Evolutionary conservation across 2,113 vertebrate species (phyloP).

Genomic region (Orcinus orca): DNA sequence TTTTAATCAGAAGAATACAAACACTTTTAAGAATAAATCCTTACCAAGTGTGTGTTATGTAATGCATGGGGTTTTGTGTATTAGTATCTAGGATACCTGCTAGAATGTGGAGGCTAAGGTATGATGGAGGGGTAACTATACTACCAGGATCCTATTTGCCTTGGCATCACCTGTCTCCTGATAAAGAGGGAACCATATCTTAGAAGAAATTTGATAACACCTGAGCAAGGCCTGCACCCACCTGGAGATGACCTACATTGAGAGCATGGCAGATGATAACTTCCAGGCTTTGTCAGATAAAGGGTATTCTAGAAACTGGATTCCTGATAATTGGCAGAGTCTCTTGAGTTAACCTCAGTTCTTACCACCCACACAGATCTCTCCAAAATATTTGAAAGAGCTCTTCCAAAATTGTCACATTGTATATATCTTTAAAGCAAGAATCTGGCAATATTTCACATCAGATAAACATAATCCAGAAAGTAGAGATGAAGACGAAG

Average conservation of each 20-base stretch:
- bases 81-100: not conserved
- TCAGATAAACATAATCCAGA: not conserved
- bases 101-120: not conserved
- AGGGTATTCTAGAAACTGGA: not conserved
- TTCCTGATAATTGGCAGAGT: not conserved
- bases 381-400: constrained; percentile 40
- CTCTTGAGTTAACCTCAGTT: constrained; percentile 1
- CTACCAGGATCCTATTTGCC: not conserved
- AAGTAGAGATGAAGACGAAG: not conserved
- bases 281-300: constrained; percentile 8
- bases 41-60: not conserved
- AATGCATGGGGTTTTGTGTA: not conserved
- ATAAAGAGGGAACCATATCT: not conserved
- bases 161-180: not conserved
- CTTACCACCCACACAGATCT: not conserved
- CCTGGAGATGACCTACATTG: not conserved
- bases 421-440: not conserved
- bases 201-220: not conserved
- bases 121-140: not conserved
- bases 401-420: not conserved
- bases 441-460: not conserved
- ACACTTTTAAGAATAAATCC: constrained; percentile 3
- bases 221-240: not conserved
- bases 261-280: not conserved
- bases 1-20: not conserved